Percentiles rank a stretch among this genome's conserved stretches.
Evolutionary conservation across 2,113 vertebrate genomes (phyloP).

Genomic region (Psilopogon haemacephalus): DNA sequence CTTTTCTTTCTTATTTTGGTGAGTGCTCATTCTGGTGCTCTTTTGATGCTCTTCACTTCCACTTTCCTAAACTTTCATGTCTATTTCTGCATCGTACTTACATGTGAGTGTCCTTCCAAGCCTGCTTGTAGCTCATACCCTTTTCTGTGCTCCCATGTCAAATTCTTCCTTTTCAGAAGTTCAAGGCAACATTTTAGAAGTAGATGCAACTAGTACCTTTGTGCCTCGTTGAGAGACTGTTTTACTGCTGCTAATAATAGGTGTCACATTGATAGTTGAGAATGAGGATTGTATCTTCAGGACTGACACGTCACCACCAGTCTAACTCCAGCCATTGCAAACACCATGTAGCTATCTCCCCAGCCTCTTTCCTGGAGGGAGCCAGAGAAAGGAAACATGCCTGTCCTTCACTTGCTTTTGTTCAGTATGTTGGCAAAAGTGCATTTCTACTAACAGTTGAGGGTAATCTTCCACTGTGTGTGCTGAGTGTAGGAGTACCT

Average conservation of each 20-base stretch:
- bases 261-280: constrained; percentile 12
- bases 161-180: not conserved
- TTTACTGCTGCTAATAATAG: constrained; percentile 28
- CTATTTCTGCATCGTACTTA: not conserved
- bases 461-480: not conserved
- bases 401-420: constrained; percentile 1
- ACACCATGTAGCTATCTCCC: not conserved
- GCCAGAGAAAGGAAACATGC: not conserved
- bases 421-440: not conserved
- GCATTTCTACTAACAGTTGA: not conserved
- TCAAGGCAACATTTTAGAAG: not conserved
- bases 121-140: not conserved
- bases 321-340: not conserved
- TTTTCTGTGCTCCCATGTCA: not conserved
- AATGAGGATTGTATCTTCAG: not conserved
- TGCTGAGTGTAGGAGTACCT: not conserved
- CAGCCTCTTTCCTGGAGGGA: not conserved
- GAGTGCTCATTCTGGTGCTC: not conserved
- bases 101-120: not conserved
- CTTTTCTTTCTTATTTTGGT: not conserved
- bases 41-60: not conserved
- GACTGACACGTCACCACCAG: not conserved
- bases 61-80: not conserved
- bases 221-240: not conserved
- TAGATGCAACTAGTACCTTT: not conserved